Evolutionary conservation across 1,140 invertebrate species (phyloP), one percentile per base, ranked within the genome.

Genomic region (Tetramorium parvispinum): DNA sequence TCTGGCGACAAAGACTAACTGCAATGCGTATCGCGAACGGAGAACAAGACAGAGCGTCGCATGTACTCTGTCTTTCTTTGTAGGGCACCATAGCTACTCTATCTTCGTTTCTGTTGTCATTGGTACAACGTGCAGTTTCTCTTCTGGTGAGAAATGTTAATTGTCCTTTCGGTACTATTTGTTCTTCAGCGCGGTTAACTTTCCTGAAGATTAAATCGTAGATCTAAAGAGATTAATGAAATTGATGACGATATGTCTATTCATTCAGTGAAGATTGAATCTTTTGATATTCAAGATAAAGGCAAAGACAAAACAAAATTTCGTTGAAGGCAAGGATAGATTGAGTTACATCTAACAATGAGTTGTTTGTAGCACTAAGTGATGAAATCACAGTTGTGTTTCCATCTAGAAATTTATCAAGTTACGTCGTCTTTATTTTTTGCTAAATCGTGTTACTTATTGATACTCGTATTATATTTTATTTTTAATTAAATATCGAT

Each of bases 1-100:
- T 83, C 40, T 57, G 18, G 16, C 51, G 66, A 75, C 53, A 75
- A 83, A 37, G 53, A 73, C 18, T 75, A 59, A 49, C 79, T 59
- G 68, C 79, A 46, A 46, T 46, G 37, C 18, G 53, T 83, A 61
- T 73, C 53, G 37, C 51, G 40, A 73, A 49, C n/a, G 3, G 40
- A 59, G 16, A 37, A 21, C 16, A 37, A 37, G 43, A 37, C 16
- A 13, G 32, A 73, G 27, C 13, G n/a, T 7, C 21, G 66, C 1
- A 46, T 43, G n/a, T 57, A 70, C 51, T 82, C 24, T 40, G 16
- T 43, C 40, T 61, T 21, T 49, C 27, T 46, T 59, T 59, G 53
- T 21, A 43, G 40, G 43, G 24, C 11, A 63, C 18, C 24, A 5
- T 43, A 65, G 11, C 7, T 18, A 71, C 24, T 82, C 21, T 71